Conservation (phyloP, 2,113 vertebrate genomes). For the Ranitomeya variabilis region DNA sequence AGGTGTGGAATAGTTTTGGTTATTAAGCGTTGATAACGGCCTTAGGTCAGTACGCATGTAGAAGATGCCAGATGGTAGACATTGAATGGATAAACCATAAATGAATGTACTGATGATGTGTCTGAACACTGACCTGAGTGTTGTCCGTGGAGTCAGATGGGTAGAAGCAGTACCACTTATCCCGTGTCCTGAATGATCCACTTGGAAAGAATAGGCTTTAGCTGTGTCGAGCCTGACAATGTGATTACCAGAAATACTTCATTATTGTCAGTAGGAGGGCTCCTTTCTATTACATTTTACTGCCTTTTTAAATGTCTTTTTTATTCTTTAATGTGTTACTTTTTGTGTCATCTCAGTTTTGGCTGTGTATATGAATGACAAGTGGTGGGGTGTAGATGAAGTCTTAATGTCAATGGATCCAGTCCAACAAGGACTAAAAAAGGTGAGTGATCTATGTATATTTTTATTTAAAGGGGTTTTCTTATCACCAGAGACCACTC, state of each 20-base stretch:
- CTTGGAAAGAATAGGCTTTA: background rate
- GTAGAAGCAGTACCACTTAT: background rate
- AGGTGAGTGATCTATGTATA: conserved; percentile 67
- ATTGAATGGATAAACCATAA: background rate
- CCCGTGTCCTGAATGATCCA: background rate
- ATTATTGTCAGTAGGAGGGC: background rate
- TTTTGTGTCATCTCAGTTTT: conserved; percentile 71
- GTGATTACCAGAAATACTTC: background rate
- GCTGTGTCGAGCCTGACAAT: background rate
- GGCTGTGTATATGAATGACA: conserved; percentile 76
- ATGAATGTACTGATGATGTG: background rate
- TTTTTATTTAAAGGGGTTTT: no score
- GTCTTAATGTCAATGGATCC: conserved; percentile 76
- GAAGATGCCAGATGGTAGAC: background rate
- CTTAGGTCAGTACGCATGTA: background rate
- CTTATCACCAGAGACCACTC: no score
- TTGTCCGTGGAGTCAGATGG: background rate
- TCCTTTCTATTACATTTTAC: background rate
- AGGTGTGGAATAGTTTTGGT: conserved; percentile 63
- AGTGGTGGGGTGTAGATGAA: conserved; percentile 84
- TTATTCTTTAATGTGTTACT: background rate
- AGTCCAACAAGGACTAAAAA: conserved; percentile 76
- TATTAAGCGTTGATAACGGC: background rate
- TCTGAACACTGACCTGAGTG: background rate
- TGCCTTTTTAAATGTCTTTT: background rate